These are phyloP conservation scores for Lepidurus packardi DNA, from an alignment of 1,140 invertebrate genomes.

Conservation along the genomic window DNA sequence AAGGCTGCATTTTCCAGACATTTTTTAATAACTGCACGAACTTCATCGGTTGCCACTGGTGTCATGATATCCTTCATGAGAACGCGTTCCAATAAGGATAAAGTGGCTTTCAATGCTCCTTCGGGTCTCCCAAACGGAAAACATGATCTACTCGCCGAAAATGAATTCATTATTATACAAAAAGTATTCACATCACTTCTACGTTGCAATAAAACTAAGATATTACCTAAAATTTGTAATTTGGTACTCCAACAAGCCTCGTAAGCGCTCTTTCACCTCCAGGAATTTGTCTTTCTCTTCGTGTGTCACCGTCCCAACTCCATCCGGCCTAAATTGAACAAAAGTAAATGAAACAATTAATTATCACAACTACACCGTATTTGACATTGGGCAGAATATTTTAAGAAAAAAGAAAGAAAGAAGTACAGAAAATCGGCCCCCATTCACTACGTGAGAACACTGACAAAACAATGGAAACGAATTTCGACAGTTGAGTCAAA, in stretches of 20 bases:
- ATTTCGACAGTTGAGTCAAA: not conserved
- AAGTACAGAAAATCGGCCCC: not conserved
- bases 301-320: slow-evolving; percentile 93
- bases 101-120: slow-evolving; percentile 90
- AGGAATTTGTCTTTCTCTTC: slow-evolving; percentile 98
- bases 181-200: not conserved
- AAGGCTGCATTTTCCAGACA: slow-evolving; percentile 96
- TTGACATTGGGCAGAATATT: not conserved
- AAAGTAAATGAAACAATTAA: slow-evolving; percentile 8
- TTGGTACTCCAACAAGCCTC: slow-evolving; percentile 90
- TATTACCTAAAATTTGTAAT: slow-evolving; percentile 93
- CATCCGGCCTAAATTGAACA: slow-evolving; percentile 72
- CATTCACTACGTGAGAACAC: not conserved
- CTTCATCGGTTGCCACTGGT: slow-evolving; percentile 94
- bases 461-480: not conserved
- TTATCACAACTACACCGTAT: not conserved
- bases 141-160: slow-evolving; percentile 65
- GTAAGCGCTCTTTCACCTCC: slow-evolving; percentile 90
- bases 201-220: not conserved
- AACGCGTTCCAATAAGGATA: slow-evolving; percentile 92
- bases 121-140: slow-evolving; percentile 98
- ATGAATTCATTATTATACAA: slow-evolving; percentile 25
- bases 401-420: not conserved
- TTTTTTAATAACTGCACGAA: slow-evolving; percentile 89
- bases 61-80: slow-evolving; percentile 98